These are phyloP conservation scores for Megaceryle maxima DNA, from an alignment of 2,113 vertebrate genomes.

Conservation along the genomic window DNA sequence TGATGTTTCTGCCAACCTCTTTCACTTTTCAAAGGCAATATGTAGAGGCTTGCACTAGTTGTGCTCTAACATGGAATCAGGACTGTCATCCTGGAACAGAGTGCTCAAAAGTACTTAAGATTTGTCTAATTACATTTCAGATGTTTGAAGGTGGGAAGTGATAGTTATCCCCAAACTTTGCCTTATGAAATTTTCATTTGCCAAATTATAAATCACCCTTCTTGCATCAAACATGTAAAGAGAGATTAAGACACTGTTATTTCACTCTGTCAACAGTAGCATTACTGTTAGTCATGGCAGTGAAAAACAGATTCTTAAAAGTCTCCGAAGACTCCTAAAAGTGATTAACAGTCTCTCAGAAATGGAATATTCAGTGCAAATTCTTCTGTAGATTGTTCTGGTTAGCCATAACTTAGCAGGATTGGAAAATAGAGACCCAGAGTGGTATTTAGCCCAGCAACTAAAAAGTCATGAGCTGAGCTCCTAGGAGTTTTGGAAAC, in stretches of 20 bases:
- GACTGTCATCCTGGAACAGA: neutral
- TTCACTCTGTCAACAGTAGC: neutral
- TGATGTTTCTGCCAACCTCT: constrained; percentile 35
- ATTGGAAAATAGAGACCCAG: neutral
- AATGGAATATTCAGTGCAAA: neutral
- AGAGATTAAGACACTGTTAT: neutral
- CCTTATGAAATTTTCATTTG: constrained; percentile 46
- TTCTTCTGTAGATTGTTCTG: neutral
- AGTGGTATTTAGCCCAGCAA: neutral
- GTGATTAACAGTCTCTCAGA: neutral
- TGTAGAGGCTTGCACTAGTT: neutral
- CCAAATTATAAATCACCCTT: neutral
- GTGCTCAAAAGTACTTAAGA: constrained; percentile 59
- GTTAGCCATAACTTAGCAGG: neutral
- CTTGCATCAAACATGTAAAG: neutral
- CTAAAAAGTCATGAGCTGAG: neutral
- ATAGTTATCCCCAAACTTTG: constrained; percentile 50
- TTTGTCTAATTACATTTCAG: constrained; percentile 54
- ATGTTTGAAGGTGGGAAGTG: constrained; percentile 63
- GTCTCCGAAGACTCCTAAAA: neutral
- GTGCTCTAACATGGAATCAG: neutral
- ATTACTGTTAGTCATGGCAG: neutral
- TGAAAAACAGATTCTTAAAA: neutral
- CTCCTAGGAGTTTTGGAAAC: neutral
- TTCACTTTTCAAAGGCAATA: neutral